Percentiles rank a stretch among this genome's conserved stretches.
These are phyloP conservation scores for Scophthalmus maximus DNA, from an alignment of 2,113 vertebrate genomes.

Conservation along the genomic window DNA sequence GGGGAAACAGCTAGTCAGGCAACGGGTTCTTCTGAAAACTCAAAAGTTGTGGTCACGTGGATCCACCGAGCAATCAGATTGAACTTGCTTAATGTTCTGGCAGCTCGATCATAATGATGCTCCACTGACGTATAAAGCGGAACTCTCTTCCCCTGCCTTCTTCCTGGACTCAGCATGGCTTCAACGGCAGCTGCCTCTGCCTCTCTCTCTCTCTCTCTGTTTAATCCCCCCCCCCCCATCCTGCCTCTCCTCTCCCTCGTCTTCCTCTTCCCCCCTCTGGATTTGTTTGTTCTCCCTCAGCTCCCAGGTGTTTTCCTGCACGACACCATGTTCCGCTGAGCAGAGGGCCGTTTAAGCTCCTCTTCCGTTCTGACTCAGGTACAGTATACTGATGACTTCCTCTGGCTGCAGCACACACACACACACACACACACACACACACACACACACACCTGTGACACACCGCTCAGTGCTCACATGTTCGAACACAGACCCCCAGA, in stretches of 20 bases:
- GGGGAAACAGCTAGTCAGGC: no score
- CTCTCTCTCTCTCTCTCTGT: slow-evolving; percentile 26
- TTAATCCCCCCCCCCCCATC: slow-evolving; percentile 63
- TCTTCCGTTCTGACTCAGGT: slow-evolving; percentile 80
- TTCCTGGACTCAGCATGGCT: slow-evolving; percentile 63
- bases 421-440: not conserved
- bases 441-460: not conserved
- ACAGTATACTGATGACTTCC: slow-evolving; percentile 41
- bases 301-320: slow-evolving; percentile 82
- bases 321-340: slow-evolving; percentile 53
- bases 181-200: slow-evolving; percentile 49
- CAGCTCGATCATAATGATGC: slow-evolving; percentile 24
- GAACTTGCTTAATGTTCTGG: no score
- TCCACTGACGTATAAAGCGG: slow-evolving; percentile 43
- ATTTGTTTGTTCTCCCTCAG: slow-evolving; percentile 77
- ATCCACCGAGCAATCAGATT: not conserved
- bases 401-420: not conserved
- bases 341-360: slow-evolving; percentile 50
- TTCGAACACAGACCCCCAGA: no score
- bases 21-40: no score
- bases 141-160: slow-evolving; percentile 39
- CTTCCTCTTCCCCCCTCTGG: slow-evolving; percentile 72
- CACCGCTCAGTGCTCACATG: not conserved
- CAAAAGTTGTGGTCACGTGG: no score
- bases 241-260: slow-evolving; percentile 68